Evolutionary conservation across 2,888 invertebrate species (phyloP), one percentile per base, ranked within the genome.

Genomic region (Philopedon plagiatum): DNA sequence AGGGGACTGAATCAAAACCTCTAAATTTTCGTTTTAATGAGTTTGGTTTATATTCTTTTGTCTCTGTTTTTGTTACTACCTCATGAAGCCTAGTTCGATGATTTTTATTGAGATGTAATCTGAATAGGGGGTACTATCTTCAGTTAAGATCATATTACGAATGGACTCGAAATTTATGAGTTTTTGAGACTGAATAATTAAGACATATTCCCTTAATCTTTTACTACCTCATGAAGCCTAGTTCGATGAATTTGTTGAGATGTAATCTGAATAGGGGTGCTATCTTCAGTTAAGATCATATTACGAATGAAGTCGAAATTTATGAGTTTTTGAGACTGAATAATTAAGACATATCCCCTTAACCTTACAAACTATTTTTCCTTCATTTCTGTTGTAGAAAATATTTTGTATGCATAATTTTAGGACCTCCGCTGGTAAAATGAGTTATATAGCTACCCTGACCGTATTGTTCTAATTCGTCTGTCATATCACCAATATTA

Each of bases 381-480:
- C 32, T 32, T 32, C 32, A 9, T 2, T 2, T 32, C 11, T 29
- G 19, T 19, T 13, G 13, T 7, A n/a, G 65, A 34, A 34, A 37
- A 73, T 0, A 81, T 77, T 23, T 66, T 71, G 64, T 79, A 83
- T 0, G 77, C 79, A 62, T 84, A 82, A 69, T 82, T 74, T 84
- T 84, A 1, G 83, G 82, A 0, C 83, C 85, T 0, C 81, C 81
- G 15, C 79, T 78, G 5, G 81, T 79, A 75, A 82, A 83, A 58
- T 80, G 76, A 19, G 63, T 75, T 5, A 83, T 82, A 46, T 77
- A 80, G 26, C 76, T 74, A 11, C 77, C 79, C 76, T 83, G 58
- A 82, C 69, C 64, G 83, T 81, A 1, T 9, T 72, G 67, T 8
- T 74, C 70, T 0, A 84, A 58, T 69, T 84, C 84, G 71, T 84